phyloP scores from a whole-genome alignment of 2,113 vertebrate genomes.

The Chaetodon trifascialis region DNA sequence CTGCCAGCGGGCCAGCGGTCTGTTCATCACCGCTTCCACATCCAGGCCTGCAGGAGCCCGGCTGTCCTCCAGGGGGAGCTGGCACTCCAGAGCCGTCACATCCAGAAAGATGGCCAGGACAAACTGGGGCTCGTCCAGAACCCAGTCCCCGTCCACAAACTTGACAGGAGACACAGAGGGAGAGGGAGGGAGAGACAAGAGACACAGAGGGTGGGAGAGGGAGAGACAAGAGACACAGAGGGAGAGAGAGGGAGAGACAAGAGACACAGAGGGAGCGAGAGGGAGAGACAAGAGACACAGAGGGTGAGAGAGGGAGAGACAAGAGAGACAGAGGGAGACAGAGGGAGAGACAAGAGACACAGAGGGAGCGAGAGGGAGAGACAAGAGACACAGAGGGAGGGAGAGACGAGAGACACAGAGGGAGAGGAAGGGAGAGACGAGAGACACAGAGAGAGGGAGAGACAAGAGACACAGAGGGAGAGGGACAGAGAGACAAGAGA shows the following conservation, averaged over 20 bases:
- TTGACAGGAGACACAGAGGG: slow-evolving; percentile 57
- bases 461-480: too few relatives aligned
- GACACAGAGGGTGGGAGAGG: not conserved
- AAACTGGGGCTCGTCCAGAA: slow-evolving; percentile 82
- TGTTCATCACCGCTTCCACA: slow-evolving; percentile 66
- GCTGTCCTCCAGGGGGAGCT: slow-evolving; percentile 81
- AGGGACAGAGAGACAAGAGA: too few relatives aligned
- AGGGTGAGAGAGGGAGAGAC: too few relatives aligned
- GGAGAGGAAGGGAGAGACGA: too few relatives aligned
- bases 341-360: too few relatives aligned
- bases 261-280: not conserved
- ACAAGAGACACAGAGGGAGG: too few relatives aligned
- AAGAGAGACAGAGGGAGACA: too few relatives aligned
- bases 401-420: too few relatives aligned
- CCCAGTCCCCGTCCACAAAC: slow-evolving; percentile 85
- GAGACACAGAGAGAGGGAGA: too few relatives aligned
- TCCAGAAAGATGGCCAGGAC: slow-evolving; percentile 83
- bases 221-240: too few relatives aligned
- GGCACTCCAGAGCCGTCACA: slow-evolving; percentile 84
- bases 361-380: too few relatives aligned
- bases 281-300: too few relatives aligned
- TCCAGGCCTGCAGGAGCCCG: slow-evolving; percentile 58
- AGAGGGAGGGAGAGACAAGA: not conserved
- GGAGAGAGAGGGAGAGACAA: not conserved
- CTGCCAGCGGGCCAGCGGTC: slow-evolving; percentile 87